Base-by-base conservation (phyloP, 2,888 invertebrate species). In the Chrysomela aeneicollis region DNA sequence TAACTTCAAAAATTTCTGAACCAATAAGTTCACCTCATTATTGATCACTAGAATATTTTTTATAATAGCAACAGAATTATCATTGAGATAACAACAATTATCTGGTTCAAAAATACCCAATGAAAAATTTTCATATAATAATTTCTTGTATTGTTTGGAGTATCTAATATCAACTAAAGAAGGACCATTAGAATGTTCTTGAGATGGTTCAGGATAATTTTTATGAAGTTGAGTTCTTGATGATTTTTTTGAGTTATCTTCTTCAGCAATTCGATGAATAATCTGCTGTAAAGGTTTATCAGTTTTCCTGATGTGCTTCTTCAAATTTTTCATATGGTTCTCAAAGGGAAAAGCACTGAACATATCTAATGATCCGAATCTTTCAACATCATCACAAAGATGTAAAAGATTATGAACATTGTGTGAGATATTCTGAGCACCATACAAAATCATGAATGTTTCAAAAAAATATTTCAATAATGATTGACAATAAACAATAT, bases 391-490 rank as follows among this genome's bases (percentile, higher is more conserved):
- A 57, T 46, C 46, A 19, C n/a, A 58, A 10, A 54, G 50, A 49
- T 64, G 62, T 22, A 59, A 26, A 9, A 21, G 21, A 10, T 30
- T 55, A 51, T 21, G 53, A 18, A 72, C 63, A 65, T 71, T 71
- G 59, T 72, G 63, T 26, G 69, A 65, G 12, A 71, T 60, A 46
- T 66, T 50, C 30, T 59, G 18, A 32, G 49, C n/a, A 63, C 63
- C 65, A 63, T 67, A 69, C 46, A 71, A 52, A 54, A 61, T 51
- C 26, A 53, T 64, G 58, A 67, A 71, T 58, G 61, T 65, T 32
- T 61, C 52, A 5, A 68, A 61, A 63, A 66, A 68, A 47, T 60
- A 54, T 17, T 62, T 46, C 15, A 67, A 22, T 10, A 69, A 50
- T 8, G 19, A 12, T 57, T 70, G 47, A 19, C 47, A 18, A 19